Conservation (phyloP, 2,113 vertebrate genomes). For the Baryphthengus martii region DNA sequence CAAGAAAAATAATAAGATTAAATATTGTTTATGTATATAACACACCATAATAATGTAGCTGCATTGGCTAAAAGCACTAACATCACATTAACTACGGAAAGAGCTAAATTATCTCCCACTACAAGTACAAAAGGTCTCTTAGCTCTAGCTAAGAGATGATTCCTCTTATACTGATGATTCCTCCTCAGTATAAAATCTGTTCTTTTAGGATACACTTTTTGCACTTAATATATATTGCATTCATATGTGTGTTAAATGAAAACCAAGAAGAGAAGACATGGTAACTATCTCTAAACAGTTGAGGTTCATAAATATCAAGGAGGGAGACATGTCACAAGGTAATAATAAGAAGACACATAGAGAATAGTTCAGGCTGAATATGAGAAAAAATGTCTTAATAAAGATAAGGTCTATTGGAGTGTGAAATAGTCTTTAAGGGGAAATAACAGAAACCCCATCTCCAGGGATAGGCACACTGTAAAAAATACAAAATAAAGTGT, state of each 20-base stretch:
- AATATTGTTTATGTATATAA: neutral
- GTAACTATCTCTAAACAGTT: neutral
- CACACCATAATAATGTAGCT: neutral
- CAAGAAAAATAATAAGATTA: neutral
- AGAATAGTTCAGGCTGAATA: neutral
- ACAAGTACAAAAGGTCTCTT: neutral
- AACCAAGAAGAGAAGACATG: neutral
- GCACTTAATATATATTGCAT: neutral
- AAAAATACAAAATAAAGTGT: neutral
- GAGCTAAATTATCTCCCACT: neutral
- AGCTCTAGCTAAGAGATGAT: neutral
- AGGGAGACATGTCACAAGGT: neutral
- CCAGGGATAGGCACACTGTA: neutral
- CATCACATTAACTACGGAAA: conserved; percentile 1
- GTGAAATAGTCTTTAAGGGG: neutral
- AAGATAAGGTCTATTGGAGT: neutral
- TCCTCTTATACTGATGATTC: too few species aligned
- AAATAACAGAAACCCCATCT: neutral
- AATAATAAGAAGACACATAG: neutral
- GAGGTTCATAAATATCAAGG: neutral
- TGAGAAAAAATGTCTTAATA: neutral
- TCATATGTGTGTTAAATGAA: neutral
- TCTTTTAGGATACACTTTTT: neutral
- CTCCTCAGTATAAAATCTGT: neutral
- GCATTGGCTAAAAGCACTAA: conserved; percentile 3